Evolutionary conservation across 2,888 invertebrate genomes (phyloP).

Genomic region (Rambutsinella grinnellia): DNA sequence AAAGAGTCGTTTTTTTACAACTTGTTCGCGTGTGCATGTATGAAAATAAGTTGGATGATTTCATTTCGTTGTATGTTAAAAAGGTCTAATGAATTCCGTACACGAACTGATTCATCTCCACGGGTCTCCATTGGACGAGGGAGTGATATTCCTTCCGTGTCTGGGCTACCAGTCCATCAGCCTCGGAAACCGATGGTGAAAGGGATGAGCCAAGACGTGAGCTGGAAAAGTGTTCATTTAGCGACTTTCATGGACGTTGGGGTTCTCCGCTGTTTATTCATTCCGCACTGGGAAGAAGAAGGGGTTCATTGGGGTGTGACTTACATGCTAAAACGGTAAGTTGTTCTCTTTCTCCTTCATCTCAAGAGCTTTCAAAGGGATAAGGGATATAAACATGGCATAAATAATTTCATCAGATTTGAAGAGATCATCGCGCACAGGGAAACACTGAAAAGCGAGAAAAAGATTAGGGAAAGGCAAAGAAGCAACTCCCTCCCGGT

Average conservation of each 20-base stretch:
- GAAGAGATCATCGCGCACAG: slow-evolving; percentile 64
- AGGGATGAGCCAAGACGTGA: slow-evolving; percentile 58
- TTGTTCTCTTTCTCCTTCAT: background rate
- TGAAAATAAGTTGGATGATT: background rate
- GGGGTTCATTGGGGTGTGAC: slow-evolving; percentile 98
- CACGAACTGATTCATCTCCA: slow-evolving; percentile 66
- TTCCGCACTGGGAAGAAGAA: slow-evolving; percentile 98
- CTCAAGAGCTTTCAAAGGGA: no score
- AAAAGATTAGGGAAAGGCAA: slow-evolving; percentile 72
- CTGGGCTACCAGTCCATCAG: slow-evolving; percentile 44
- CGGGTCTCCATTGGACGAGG: slow-evolving; percentile 62
- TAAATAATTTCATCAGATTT: no score
- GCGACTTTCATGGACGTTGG: slow-evolving; percentile 98
- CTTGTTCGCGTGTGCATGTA: no score
- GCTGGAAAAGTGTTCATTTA: slow-evolving; percentile 76
- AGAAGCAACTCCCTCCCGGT: slow-evolving; percentile 94
- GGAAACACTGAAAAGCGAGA: slow-evolving; percentile 53
- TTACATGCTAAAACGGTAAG: slow-evolving; percentile 87
- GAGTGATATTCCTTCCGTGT: slow-evolving; percentile 58
- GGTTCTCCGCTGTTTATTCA: slow-evolving; percentile 93
- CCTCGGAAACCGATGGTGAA: slow-evolving; percentile 42
- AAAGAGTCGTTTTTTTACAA: no score
- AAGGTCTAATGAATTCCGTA: slow-evolving; percentile 63
- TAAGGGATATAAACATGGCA: no score
- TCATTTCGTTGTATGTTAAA: background rate